These are phyloP conservation scores for Phytoseiulus persimilis DNA, from an alignment of 2,888 invertebrate genomes.

Conservation along the genomic window DNA sequence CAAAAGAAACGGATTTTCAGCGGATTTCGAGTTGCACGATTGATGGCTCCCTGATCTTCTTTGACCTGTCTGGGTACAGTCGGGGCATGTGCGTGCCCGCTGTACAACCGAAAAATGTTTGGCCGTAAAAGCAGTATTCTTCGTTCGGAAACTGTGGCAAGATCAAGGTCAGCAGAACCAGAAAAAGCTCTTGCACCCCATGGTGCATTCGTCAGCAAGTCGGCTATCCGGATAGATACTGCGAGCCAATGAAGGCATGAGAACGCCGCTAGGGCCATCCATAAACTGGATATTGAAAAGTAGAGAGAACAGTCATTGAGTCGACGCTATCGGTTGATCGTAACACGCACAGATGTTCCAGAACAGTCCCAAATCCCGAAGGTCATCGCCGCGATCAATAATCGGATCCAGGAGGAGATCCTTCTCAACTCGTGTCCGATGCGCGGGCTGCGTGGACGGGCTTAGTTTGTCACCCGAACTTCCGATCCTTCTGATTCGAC, in stretches of 20 bases:
- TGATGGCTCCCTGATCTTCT: neutral
- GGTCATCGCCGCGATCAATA: neutral
- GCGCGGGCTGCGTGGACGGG: neutral
- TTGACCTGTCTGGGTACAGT: neutral
- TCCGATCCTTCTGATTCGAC: neutral
- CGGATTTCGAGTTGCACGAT: neutral
- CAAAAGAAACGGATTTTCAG: neutral
- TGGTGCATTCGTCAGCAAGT: neutral
- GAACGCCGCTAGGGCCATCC: neutral
- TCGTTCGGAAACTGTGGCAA: neutral
- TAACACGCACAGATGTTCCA: neutral
- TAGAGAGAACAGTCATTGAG: too few relatives aligned
- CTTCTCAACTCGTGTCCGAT: neutral
- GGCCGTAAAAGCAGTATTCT: neutral
- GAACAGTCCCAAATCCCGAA: neutral
- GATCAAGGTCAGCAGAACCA: neutral
- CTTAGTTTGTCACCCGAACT: neutral
- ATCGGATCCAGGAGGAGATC: neutral
- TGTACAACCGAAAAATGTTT: neutral
- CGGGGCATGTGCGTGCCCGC: neutral
- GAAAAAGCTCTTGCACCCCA: neutral
- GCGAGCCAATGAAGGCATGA: neutral
- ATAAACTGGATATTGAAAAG: neutral
- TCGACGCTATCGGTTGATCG: neutral
- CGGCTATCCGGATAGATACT: neutral